These are phyloP conservation scores for Myopa testacea DNA, from an alignment of 2,888 invertebrate species.

Conservation along the genomic window DNA sequence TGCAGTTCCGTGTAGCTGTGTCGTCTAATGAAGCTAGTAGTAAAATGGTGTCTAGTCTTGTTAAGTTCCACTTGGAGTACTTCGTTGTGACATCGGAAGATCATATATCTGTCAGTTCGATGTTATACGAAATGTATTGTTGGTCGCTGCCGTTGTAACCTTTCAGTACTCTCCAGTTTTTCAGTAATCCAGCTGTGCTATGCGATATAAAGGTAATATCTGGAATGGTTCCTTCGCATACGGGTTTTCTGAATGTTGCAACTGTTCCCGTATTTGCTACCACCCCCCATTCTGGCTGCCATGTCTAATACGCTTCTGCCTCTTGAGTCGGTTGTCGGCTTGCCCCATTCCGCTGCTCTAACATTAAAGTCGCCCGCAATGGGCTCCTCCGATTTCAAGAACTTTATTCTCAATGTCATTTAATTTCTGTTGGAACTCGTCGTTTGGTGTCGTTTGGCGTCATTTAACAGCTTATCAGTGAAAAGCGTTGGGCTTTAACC, in stretches of 20 bases:
- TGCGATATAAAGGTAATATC: conserved; percentile 39
- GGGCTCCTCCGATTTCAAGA: conserved; percentile 19
- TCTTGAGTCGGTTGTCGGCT: conserved; percentile 36
- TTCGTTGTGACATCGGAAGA: not conserved
- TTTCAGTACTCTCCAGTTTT: conserved; percentile 39
- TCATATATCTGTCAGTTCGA: not conserved
- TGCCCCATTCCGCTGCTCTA: conserved; percentile 33
- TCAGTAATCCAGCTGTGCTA: conserved; percentile 2
- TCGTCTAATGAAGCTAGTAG: not conserved
- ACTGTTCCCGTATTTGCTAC: conserved; percentile 35
- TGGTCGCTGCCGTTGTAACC: conserved; percentile 41
- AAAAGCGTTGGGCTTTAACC: conserved; percentile 16
- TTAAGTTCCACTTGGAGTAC: not conserved
- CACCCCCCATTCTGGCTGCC: conserved; percentile 39
- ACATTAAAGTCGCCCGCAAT: conserved; percentile 35
- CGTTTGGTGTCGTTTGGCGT: conserved; percentile 31
- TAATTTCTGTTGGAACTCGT: conserved; percentile 29
- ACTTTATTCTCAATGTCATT: not conserved
- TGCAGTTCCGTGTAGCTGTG: too few relatives aligned
- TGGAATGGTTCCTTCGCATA: conserved; percentile 37
- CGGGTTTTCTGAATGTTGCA: conserved; percentile 39
- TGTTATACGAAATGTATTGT: not conserved
- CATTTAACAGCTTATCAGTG: conserved; percentile 30
- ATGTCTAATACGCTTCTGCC: conserved; percentile 39
- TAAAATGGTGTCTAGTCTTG: not conserved